phyloP scores from a whole-genome alignment of 92 coral and sea anemone genomes.

The Galaxea fascicularis region DNA sequence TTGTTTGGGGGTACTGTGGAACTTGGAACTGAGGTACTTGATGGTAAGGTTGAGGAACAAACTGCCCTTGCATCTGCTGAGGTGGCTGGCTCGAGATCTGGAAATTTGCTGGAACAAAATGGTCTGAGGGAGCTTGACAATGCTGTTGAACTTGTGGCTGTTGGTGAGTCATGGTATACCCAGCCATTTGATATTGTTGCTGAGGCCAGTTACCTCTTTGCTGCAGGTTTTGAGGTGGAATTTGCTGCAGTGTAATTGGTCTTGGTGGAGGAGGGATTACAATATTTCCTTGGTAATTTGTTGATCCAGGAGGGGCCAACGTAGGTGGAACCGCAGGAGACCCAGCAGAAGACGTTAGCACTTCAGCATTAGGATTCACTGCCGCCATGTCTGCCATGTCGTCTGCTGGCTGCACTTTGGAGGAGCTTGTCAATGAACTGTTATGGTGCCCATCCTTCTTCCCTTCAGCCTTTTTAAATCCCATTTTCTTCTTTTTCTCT shows the following conservation, averaged over 20 bases:
- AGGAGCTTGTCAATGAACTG: conserved; percentile 46
- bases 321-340: conserved; percentile 30
- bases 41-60: conserved; percentile 54
- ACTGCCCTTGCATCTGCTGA: conserved; percentile 69
- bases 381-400: conserved; percentile 76
- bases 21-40: conserved; percentile 55
- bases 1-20: conserved; percentile 63
- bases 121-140: conserved; percentile 31
- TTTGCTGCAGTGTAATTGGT: conserved; percentile 44
- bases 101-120: conserved; percentile 39
- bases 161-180: conserved; percentile 31
- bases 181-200: conserved; percentile 63
- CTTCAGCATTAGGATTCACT: conserved; percentile 81
- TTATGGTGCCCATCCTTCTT: conserved; percentile 69
- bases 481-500: conserved; percentile 71
- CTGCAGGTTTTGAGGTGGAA: conserved; percentile 55
- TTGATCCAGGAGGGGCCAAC: conserved; percentile 11
- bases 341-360: conserved; percentile 56
- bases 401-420: conserved; percentile 65
- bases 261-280: conserved; percentile 46
- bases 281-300: conserved; percentile 30
- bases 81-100: conserved; percentile 46
- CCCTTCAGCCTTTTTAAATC: conserved; percentile 69
- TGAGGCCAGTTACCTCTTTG: conserved; percentile 62
- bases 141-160: conserved; percentile 62